These are phyloP conservation scores for Camponotus floridanus DNA, from an alignment of 1,140 invertebrate genomes.

Conservation along the genomic window DNA sequence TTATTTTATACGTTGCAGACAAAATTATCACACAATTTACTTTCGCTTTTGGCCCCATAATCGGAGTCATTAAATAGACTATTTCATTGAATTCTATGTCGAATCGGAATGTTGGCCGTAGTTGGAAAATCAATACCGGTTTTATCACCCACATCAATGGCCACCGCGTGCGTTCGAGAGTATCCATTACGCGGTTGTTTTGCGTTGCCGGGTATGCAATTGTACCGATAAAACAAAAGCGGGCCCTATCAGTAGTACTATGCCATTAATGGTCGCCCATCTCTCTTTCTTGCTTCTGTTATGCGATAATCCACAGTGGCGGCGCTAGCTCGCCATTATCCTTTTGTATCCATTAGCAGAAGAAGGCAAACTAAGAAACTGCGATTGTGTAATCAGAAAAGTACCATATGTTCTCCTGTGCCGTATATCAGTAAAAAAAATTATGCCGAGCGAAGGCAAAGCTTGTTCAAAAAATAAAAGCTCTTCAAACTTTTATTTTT, in stretches of 20 bases:
- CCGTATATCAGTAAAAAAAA: conserved; percentile 30
- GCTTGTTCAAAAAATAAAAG: conserved; percentile 53
- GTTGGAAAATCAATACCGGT: conserved; percentile 67
- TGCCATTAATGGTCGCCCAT: conserved; percentile 72
- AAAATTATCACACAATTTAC: neutral
- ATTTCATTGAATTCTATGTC: conserved; percentile 25
- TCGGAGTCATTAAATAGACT: conserved; percentile 36
- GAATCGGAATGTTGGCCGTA: conserved; percentile 34
- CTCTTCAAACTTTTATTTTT: neutral
- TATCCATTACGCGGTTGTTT: conserved; percentile 70
- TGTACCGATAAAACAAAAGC: conserved; percentile 77
- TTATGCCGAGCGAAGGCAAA: conserved; percentile 65
- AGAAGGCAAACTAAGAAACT: conserved; percentile 70
- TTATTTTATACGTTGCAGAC: neutral
- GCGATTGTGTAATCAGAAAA: conserved; percentile 66
- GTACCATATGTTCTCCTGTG: conserved; percentile 49
- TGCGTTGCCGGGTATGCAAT: conserved; percentile 63
- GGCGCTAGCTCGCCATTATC: conserved; percentile 58
- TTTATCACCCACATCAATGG: conserved; percentile 72
- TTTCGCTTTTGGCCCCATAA: neutral
- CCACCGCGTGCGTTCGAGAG: conserved; percentile 55
- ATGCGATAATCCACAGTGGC: conserved; percentile 72
- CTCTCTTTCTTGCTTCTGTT: conserved; percentile 73
- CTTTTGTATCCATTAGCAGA: conserved; percentile 71
- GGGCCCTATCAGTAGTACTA: conserved; percentile 67